Conservation (phyloP, 2,888 invertebrate genomes). For the Antheraea assamensis region DNA sequence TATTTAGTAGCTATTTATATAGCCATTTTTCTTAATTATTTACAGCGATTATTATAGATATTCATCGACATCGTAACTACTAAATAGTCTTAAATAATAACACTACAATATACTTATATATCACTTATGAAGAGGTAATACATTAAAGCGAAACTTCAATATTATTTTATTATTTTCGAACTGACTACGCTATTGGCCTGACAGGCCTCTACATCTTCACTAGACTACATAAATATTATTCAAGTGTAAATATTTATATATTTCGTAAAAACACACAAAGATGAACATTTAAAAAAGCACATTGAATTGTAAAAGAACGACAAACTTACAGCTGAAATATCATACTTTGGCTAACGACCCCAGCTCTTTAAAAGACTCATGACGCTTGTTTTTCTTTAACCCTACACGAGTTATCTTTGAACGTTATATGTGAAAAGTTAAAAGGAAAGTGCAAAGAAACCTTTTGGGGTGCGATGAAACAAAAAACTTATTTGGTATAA, state of each 20-base stretch:
- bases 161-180: no score
- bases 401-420: not conserved
- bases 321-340: not conserved
- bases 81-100: no score
- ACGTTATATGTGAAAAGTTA: not conserved
- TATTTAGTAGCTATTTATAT: no score
- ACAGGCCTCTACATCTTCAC: no score
- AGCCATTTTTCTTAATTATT: no score
- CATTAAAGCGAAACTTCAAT: not conserved
- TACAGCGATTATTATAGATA: no score
- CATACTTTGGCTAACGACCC: conserved; percentile 1
- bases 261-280: not conserved
- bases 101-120: not conserved
- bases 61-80: no score
- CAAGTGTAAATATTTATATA: not conserved
- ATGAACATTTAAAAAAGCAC: not conserved
- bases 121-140: not conserved
- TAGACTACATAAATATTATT: no score
- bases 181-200: no score
- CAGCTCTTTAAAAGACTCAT: not conserved
- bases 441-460: not conserved
- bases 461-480: not conserved
- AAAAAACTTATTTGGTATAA: not conserved
- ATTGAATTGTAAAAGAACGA: not conserved
- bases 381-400: conserved; percentile 6